Evolutionary conservation across 2,113 vertebrate species (phyloP).

Genomic region (Boleophthalmus pectinirostris): DNA sequence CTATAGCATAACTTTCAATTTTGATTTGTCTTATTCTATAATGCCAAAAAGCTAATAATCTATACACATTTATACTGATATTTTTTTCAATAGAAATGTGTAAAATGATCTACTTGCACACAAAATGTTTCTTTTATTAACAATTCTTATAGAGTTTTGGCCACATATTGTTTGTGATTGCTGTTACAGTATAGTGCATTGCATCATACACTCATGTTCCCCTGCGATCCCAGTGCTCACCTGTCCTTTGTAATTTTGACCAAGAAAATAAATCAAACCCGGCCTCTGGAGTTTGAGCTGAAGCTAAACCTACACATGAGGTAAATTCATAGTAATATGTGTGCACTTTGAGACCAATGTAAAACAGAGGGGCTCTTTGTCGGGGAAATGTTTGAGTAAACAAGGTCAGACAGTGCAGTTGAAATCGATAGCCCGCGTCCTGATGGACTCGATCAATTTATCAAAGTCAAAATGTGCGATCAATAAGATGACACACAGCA

Average conservation of each 20-base stretch:
- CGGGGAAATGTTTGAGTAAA: slow-evolving; percentile 37
- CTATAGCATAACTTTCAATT: no score
- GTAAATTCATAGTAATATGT: neutral
- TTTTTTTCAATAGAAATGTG: no score
- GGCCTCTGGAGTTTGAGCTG: neutral
- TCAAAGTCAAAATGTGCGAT: slow-evolving; percentile 51
- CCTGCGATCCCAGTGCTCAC: neutral
- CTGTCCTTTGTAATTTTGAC: neutral
- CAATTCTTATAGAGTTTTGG: neutral
- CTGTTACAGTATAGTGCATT: neutral
- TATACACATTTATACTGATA: no score
- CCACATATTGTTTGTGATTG: neutral
- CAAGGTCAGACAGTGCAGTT: slow-evolving; percentile 49
- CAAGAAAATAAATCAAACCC: neutral
- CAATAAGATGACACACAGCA: slow-evolving; percentile 23
- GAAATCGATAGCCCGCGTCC: slow-evolving; percentile 47
- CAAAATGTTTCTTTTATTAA: neutral
- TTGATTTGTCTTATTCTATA: no score
- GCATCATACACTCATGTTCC: neutral
- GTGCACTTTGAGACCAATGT: neutral
- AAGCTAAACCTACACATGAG: neutral
- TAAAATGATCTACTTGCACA: neutral
- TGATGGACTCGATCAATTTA: slow-evolving; percentile 48
- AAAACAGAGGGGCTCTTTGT: slow-evolving; percentile 17
- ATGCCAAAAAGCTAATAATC: no score